phyloP scores from a whole-genome alignment of 2,888 invertebrate species.

The Oeneis ivallda region DNA sequence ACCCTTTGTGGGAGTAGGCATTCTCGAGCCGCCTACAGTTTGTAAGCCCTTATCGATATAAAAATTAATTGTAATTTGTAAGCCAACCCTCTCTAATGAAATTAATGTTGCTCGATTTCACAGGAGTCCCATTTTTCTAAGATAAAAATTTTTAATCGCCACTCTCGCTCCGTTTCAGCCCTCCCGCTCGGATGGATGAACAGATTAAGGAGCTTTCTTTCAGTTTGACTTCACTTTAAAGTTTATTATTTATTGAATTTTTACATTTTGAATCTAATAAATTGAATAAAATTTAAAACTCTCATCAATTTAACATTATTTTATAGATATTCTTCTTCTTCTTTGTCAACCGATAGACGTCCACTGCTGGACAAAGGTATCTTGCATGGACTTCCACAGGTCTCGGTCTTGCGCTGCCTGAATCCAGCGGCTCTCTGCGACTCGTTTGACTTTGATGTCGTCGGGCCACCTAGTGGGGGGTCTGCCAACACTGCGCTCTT shows the following conservation, averaged over 20 bases:
- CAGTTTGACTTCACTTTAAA: constrained; percentile 53
- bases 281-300: not conserved
- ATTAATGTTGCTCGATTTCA: constrained; percentile 49
- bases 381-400: too few species aligned
- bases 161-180: constrained; percentile 53
- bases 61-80: constrained; percentile 35
- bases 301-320: not conserved
- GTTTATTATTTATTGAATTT: constrained; percentile 40
- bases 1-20: not conserved
- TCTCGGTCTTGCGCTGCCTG: too few species aligned
- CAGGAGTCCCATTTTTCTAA: constrained; percentile 60
- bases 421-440: too few species aligned
- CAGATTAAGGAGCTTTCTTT: constrained; percentile 57
- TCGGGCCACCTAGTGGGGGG: too few species aligned
- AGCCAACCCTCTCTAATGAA: constrained; percentile 47
- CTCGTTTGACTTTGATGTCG: too few species aligned
- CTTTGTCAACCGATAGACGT: too few species aligned
- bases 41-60: constrained; percentile 32
- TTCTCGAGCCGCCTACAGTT: not conserved
- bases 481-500: too few species aligned
- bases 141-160: constrained; percentile 70
- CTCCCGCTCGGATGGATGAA: constrained; percentile 52
- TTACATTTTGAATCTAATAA: constrained; percentile 19
- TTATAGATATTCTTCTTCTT: too few species aligned
- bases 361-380: too few species aligned